A percentile compares a stretch with the other conserved stretches of the same genome.
These are phyloP conservation scores for Nasua narica DNA, from an alignment of 2,797 vertebrate species.

Conservation along the genomic window DNA sequence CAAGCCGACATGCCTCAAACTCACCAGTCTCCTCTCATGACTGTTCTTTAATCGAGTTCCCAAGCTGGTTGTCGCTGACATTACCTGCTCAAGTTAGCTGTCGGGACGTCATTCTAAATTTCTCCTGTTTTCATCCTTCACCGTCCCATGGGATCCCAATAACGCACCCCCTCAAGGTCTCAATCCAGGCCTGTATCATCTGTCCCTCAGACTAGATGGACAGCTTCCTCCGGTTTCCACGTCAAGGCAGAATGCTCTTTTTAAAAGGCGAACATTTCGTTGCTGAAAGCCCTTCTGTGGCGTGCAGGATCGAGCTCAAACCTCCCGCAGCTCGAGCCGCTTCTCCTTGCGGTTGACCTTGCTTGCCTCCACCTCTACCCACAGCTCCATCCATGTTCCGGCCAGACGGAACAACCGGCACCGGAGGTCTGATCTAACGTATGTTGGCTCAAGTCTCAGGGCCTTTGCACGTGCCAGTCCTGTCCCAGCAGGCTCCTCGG, in stretches of 20 bases:
- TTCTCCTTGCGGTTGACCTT: not conserved
- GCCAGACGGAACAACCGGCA: not conserved
- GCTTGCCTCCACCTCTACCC: not conserved
- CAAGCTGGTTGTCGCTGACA: not conserved
- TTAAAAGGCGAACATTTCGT: not conserved
- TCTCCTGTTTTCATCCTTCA: not conserved
- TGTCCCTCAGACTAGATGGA: not conserved
- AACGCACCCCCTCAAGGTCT: too few relatives aligned
- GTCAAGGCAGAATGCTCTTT: not conserved
- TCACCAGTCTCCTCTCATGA: not conserved
- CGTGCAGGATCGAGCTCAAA: not conserved
- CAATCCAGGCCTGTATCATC: too few relatives aligned
- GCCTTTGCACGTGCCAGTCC: not conserved
- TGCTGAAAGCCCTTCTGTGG: not conserved
- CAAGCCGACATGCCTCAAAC: fast-evolving
- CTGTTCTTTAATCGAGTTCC: not conserved
- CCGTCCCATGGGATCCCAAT: not conserved
- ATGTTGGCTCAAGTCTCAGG: not conserved
- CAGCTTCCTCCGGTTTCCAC: not conserved
- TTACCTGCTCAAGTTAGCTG: too few relatives aligned
- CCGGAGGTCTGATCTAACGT: not conserved
- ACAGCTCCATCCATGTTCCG: fast-evolving
- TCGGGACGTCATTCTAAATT: not conserved
- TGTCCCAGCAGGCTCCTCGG: not conserved
- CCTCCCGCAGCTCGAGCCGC: too few relatives aligned